Evolutionary conservation across 1,140 invertebrate genomes (phyloP), one percentile per base, ranked within the genome.

Genomic region (Periplaneta americana): DNA sequence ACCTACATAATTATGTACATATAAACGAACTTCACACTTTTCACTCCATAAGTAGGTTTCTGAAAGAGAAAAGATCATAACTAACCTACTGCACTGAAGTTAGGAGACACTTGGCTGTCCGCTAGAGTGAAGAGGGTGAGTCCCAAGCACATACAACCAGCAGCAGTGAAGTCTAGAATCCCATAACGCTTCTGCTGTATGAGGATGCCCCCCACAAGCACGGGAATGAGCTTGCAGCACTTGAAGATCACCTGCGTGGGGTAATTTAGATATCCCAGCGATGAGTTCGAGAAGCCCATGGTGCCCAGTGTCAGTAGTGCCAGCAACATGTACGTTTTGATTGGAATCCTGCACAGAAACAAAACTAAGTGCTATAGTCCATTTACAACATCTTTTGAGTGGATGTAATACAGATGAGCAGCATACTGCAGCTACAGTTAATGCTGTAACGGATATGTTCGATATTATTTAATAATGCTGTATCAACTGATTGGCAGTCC

Each of bases 171-270:
- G 89, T 98, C 97, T 78, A 98, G 86, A 9, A 92, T 87, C 31
- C 93, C 93, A 88, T 98, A 98, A 84, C 92, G 92, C 89, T 98
- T 98, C 84, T 94, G 93, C 90, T 98, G 95, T 86, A 99, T 98
- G 32, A 98, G 84, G 83, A 98, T 95, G 83, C 96, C 96, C 75
- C 97, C 97, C 83, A 98, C 93, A 84, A 99, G 91, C 0, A 98
- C 97, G 5, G 98, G 98, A 85, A 99, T 97, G 0, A 99, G 90
- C 89, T 99, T 99, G 86, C 98, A 99, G 86, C 97, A 98, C 88
- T 98, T 98, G 86, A 98, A 98, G 84, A 98, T 97, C n/a, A 98
- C 93, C 88, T 93, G 92, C 2, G 96, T 98, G 31, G 98, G 97
- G 89, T 98, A 99, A 88, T 99, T 99, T 0, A 99, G 89, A 88